phyloP scores from a whole-genome alignment of 2,888 invertebrate species.

The Drosophila nigricruria region DNA sequence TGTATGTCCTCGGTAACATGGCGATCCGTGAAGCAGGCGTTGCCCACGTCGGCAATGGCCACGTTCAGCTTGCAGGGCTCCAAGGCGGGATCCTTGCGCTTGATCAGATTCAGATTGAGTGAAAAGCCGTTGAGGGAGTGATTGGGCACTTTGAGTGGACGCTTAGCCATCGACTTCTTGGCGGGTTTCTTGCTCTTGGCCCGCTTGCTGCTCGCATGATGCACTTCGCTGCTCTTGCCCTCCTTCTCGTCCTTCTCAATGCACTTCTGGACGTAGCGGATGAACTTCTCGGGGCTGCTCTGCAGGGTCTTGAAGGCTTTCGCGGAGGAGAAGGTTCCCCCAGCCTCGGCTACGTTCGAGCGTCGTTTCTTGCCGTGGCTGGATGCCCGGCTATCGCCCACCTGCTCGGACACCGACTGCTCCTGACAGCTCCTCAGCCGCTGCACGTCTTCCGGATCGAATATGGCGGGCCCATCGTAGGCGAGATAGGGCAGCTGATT shows the following conservation, averaged over 20 bases:
- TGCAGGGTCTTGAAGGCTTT: constrained; percentile 28
- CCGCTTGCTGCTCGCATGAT: background rate
- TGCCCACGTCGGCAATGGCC: constrained; percentile 99
- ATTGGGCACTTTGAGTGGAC: too few species aligned
- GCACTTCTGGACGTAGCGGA: constrained; percentile 24
- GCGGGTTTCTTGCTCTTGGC: background rate
- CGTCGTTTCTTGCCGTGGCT: background rate
- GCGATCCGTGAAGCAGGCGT: constrained; percentile 98
- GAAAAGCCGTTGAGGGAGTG: too few species aligned
- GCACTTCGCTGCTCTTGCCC: background rate
- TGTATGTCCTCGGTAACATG: constrained; percentile 99
- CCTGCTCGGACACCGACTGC: constrained; percentile 27
- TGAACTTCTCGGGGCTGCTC: constrained; percentile 31
- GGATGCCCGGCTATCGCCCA: constrained; percentile 26
- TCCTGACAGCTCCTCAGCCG: constrained; percentile 2
- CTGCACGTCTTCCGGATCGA: constrained; percentile 19
- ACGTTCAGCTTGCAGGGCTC: constrained; percentile 94
- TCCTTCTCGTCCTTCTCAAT: constrained; percentile 11
- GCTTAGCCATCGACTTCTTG: background rate
- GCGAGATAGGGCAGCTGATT: constrained; percentile 45
- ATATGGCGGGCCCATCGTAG: constrained; percentile 49
- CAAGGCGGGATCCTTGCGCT: constrained; percentile 90
- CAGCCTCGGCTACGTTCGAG: background rate
- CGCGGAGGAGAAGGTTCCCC: constrained; percentile 10
- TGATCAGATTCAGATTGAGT: constrained; percentile 11